Conservation (phyloP, 2,888 invertebrate genomes). For the Tetheella fluctuosa region DNA sequence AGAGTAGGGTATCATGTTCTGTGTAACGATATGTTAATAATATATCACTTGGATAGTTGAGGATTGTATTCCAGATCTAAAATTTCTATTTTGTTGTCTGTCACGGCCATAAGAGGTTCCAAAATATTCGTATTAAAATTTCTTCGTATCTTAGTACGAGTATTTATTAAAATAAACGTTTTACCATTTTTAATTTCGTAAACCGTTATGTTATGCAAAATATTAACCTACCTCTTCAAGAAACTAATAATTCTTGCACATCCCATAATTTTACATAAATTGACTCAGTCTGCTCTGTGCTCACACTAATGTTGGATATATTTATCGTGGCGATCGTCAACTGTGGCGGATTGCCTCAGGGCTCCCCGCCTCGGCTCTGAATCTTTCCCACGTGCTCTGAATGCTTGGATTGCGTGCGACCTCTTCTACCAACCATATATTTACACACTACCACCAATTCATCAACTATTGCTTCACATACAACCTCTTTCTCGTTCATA, state of each 20-base stretch:
- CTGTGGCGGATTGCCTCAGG: conserved; percentile 73
- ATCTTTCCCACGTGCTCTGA: conserved; percentile 82
- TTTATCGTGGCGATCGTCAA: conserved; percentile 82
- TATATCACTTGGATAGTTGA: not conserved
- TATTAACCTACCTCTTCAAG: not conserved
- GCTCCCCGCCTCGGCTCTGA: conserved; percentile 68
- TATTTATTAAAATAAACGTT: no score
- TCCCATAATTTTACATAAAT: conserved; percentile 52
- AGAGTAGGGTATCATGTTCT: conserved; percentile 48
- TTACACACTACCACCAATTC: conserved; percentile 58
- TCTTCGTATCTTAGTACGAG: no score
- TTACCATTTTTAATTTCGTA: not conserved
- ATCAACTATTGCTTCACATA: conserved; percentile 44
- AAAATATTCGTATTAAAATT: not conserved
- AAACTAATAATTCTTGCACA: conserved; percentile 6
- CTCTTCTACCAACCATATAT: conserved; percentile 63
- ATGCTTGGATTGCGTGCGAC: conserved; percentile 83
- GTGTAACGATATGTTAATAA: not conserved
- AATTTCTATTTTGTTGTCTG: not conserved
- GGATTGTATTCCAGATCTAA: not conserved
- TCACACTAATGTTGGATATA: conserved; percentile 74
- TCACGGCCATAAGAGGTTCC: not conserved
- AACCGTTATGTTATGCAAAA: not conserved
- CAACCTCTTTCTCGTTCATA: conserved; percentile 28
- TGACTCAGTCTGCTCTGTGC: conserved; percentile 59